Evolutionary conservation across 2,797 vertebrate genomes (phyloP).

Genomic region (Etheostoma perlongum): DNA sequence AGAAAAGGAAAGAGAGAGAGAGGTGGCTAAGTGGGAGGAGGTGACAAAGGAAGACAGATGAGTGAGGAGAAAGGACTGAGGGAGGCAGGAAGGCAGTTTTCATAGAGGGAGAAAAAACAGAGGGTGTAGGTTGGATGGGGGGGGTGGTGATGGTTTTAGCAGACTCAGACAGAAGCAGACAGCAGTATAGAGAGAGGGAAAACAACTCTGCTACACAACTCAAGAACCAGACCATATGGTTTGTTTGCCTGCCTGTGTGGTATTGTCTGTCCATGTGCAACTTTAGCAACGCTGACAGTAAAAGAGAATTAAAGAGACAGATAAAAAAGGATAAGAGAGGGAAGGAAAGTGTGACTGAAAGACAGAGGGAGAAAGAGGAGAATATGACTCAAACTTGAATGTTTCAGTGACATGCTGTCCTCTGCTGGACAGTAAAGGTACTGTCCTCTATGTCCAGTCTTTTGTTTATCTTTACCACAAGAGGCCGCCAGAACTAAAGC

Average conservation of each 20-base stretch:
- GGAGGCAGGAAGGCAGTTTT: conserved; percentile 14
- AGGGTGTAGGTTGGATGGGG: conserved; percentile 36
- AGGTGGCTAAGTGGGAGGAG: conserved; percentile 12
- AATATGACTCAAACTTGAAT: background rate
- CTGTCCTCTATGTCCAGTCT: accelerated
- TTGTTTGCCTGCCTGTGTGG: conserved; percentile 40
- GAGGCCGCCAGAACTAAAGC: conserved; percentile 47
- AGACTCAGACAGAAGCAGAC: conserved; percentile 69
- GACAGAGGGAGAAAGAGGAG: background rate
- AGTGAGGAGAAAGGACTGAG: conserved; percentile 8
- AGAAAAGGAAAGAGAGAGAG: conserved; percentile 26
- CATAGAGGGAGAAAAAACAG: conserved; percentile 37
- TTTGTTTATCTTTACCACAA: conserved; percentile 41
- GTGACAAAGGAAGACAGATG: conserved; percentile 15
- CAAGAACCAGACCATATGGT: conserved; percentile 29
- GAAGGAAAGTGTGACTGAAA: conserved; percentile 9
- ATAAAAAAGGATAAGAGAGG: conserved; percentile 12
- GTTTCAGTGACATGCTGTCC: conserved; percentile 56
- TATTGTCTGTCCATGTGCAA: conserved; percentile 10
- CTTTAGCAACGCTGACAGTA: conserved; percentile 44
- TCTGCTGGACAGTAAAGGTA: conserved; percentile 60
- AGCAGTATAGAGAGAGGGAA: conserved; percentile 55
- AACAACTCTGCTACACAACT: conserved; percentile 52
- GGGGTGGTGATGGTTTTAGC: conserved; percentile 79
- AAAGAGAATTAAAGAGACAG: conserved; percentile 14